Base-by-base conservation (phyloP, 2,113 vertebrate species). In the Phasianus colchicus region DNA sequence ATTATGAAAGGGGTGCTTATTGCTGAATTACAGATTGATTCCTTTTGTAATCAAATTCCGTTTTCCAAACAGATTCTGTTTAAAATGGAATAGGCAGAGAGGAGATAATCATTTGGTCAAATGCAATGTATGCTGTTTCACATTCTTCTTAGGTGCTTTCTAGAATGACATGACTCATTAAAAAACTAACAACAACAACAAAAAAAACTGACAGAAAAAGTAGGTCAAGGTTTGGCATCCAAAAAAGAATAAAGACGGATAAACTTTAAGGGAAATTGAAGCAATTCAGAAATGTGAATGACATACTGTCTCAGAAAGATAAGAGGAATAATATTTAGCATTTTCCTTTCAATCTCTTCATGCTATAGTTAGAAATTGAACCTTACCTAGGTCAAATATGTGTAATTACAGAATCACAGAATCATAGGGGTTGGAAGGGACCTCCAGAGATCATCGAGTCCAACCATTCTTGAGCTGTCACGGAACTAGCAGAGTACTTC, bases 1-100 rank as follows among this genome's bases (percentile, higher is more conserved):
- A 96, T 90, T 84, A 74, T 72, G 66, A 87, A 96, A 77, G 70
- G 89, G 71, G 10, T 83, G 54, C 19, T 89, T 96, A 94, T 93
- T 89, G 36, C 67, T 25, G 64, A 86, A 45, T 79, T 93, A 74
- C 60, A 89, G 67, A 58, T 80, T 80, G 70, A 86, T 94, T 83
- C 24, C 40, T 66, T 90, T 95, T 4, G 12, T 67, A 95, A 94
- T 65, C 57, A 91, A 83, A 91, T 74, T 86, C 52, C 32, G 71
- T 86, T 89, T 93, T 90, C 43, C 36, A 17, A 57, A 20, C 22
- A 70, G 43, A 21, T 90, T 94, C 58, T 38, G 88, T 96, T 87
- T 78, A 86, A 89, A 90, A 91, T 34, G 65, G 85, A 71, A 29
- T 63, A 82, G 84, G 84, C 61, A 89, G 12, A 74, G 32, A 60